Evolutionary conservation across 2,888 invertebrate genomes (phyloP), one percentile per base, ranked within the genome.

Genomic region (Cynaeus angustus): DNA sequence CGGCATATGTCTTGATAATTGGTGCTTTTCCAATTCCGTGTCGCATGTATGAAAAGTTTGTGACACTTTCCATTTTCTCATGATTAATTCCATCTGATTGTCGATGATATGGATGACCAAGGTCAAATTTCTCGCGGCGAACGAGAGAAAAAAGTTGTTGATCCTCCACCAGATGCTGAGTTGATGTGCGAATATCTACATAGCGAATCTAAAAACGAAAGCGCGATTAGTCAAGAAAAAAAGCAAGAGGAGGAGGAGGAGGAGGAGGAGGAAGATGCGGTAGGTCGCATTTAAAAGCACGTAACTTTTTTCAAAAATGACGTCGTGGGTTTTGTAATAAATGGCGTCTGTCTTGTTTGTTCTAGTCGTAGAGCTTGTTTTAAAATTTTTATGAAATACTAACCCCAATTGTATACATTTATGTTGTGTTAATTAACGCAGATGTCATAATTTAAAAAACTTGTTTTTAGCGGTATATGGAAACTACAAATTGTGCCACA

Each of bases 71-170:
- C 53, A 37, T 53, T 65, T 48, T 30, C 55, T 55, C 33, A 43
- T 53, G 65, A 65, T 43, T 14, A 10, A 45, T 41, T 59, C 3
- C 33, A 10, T 8, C 8, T 10, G 37, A 14, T 38, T 62, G 50
- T 55, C 16, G 16, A 41, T 14, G 41, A 33, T 41, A 66, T 70
- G 70, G 62, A 56, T 38, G 62, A 66, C 10, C 45, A 66, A 52
- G 46, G 53, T 9, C 37, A 52, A 30, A 55, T 45, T 21, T 46
- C 50, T 3, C 65, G 70, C n/a, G 70, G 70, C 13, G 33, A 66
- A 46, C 70, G 66, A 38, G 59, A 65, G 38, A 70, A 70, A 66
- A 70, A 70, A 66, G 10, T 38, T 26, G 61, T 66, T 37, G 59
- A 59, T 14, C 14, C 41, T 14, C 45, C 46, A 38, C 67, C 48